phyloP scores from a whole-genome alignment of 2,888 invertebrate species.

The Xanthostigma xanthostigma region DNA sequence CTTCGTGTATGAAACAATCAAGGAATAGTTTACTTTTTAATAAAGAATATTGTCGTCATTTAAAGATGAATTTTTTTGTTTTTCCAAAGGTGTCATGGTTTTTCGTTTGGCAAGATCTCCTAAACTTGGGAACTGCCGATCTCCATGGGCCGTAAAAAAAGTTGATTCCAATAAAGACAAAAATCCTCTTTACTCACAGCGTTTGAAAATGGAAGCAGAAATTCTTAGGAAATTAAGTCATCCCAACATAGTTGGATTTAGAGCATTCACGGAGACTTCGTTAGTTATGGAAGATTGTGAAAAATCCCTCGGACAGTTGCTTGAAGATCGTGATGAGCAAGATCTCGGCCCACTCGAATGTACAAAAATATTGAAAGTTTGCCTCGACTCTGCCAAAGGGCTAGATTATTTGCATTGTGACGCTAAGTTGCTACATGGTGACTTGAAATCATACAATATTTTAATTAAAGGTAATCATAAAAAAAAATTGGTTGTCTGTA shows the following conservation, averaged over 20 bases:
- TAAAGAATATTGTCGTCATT: constrained; percentile 2
- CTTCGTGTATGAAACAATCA: neutral
- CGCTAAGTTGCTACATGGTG: constrained; percentile 60
- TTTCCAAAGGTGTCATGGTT: constrained; percentile 51
- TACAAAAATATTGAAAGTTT: constrained; percentile 47
- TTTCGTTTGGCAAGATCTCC: constrained; percentile 63
- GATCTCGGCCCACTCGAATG: constrained; percentile 42
- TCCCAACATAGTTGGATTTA: constrained; percentile 71
- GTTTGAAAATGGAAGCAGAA: constrained; percentile 55
- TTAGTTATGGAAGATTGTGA: constrained; percentile 70
- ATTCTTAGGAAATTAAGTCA: constrained; percentile 54
- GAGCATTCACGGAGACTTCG: constrained; percentile 34
- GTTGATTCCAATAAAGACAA: constrained; percentile 32
- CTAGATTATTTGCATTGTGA: constrained; percentile 63
- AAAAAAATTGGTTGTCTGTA: too few relatives aligned
- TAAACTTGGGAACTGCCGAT: constrained; percentile 45
- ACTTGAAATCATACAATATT: constrained; percentile 72
- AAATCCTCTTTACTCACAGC: constrained; percentile 28
- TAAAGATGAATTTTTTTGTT: neutral
- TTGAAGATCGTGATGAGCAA: constrained; percentile 49
- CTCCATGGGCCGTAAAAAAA: constrained; percentile 79
- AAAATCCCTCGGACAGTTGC: constrained; percentile 53
- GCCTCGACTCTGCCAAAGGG: constrained; percentile 49
- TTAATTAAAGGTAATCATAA: constrained; percentile 43
- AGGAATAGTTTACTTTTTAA: neutral